Evolutionary conservation across 2,113 vertebrate genomes (phyloP), one percentile per base, ranked within the genome.

Genomic region (Phyllopteryx taeniolatus): DNA sequence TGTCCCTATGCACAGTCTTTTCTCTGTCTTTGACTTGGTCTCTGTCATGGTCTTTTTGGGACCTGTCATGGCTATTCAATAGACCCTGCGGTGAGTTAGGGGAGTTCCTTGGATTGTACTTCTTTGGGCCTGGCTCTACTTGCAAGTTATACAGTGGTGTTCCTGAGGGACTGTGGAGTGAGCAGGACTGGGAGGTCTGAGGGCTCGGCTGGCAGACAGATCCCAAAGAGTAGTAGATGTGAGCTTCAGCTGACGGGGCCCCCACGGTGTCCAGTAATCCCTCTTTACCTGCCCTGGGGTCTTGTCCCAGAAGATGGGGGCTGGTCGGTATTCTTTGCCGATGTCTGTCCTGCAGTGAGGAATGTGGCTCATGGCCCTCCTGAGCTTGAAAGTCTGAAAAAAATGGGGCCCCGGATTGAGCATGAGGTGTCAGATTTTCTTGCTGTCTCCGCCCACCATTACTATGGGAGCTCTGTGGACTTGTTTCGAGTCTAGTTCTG

Each of bases 141-240:
- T 89, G 85, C 78, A 90, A 75, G 85, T 82, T 88, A 79, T 90
- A 89, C 70, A 81, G 81, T 75, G 85, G 71, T 42, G 81, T 85
- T 80, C 81, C 87, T 89, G 90, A 90, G 83, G 88, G 81, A 80
- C 80, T 89, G 54, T 85, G 86, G 66, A 84, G 75, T 1, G 90
- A 77, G 74, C 88, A 89, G 43, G 83, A 63, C 71, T 88, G 86
- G 60, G 64, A 47, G 44, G 75, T 51, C 69, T 83, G 80, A 71
- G 83, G 82, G 57, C 76, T 80, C 31, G 85, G 80, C 57, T 85
- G 86, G 68, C 78, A 87, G 53, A 89, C 83, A 1, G 91, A 89
- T 75, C 88, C 90, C 72, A 92, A 68, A 14, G 91, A 88, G 81
- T 93, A 92, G 77, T 91, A 92, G 61, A 93, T 89, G 71, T 93